Evolutionary conservation across 2,113 vertebrate species (phyloP).

Genomic region (Lipophrys pholis): DNA sequence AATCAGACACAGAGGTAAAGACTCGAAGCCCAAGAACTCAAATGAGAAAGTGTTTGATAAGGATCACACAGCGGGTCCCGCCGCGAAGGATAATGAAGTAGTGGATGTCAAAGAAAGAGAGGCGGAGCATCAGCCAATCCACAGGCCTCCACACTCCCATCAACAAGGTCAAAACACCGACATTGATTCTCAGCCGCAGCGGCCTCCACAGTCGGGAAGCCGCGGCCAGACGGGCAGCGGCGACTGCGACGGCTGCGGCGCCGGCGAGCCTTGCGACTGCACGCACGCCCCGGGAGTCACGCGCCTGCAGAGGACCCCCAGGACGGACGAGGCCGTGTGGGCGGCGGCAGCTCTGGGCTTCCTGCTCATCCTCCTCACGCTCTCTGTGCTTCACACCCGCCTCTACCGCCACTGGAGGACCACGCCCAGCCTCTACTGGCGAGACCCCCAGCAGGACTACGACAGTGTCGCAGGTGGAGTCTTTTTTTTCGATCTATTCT

Average conservation of each 20-base stretch:
- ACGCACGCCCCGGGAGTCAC: background rate
- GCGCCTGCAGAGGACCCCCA: conserved; percentile 71
- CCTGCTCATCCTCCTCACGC: conserved; percentile 85
- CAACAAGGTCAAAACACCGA: background rate
- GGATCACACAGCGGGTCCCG: background rate
- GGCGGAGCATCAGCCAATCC: conserved; percentile 2
- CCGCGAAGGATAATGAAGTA: conserved; percentile 8
- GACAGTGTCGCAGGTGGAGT: conserved; percentile 79
- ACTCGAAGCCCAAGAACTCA: background rate
- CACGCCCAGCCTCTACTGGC: conserved; percentile 89
- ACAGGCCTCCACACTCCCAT: background rate
- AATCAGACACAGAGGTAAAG: background rate
- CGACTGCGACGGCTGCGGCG: conserved; percentile 31
- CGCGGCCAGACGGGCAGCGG: background rate
- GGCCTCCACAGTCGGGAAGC: background rate
- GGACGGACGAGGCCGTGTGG: conserved; percentile 89
- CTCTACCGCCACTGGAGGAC: conserved; percentile 86
- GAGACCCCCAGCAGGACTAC: conserved; percentile 75
- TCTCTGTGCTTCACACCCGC: conserved; percentile 82
- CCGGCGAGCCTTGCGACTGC: conserved; percentile 32
- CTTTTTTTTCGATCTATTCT: no score
- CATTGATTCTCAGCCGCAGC: background rate
- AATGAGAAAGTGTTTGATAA: conserved; percentile 4
- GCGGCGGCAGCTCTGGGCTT: conserved; percentile 89
- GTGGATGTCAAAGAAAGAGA: conserved; percentile 50